Percentiles rank a stretch among this genome's conserved stretches.
Evolutionary conservation across 2,797 vertebrate genomes (phyloP).

Genomic region (Loriculus beryllinus): DNA sequence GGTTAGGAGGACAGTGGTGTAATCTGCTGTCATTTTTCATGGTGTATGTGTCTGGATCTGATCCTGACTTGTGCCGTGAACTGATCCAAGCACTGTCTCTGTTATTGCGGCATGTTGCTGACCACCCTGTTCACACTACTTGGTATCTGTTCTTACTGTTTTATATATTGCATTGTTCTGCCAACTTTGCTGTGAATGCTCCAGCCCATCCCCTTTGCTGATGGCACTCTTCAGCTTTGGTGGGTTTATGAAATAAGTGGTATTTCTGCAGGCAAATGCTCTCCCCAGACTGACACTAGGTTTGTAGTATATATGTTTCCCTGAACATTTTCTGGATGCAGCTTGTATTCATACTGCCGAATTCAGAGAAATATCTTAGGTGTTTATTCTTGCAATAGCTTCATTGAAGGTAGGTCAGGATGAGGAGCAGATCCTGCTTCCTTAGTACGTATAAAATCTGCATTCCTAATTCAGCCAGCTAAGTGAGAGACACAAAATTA

Average conservation of each 20-base stretch:
- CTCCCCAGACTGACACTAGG: not conserved
- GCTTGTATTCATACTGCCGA: not conserved
- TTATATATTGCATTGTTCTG: not conserved
- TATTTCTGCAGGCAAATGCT: not conserved
- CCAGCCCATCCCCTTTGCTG: not conserved
- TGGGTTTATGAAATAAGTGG: not conserved
- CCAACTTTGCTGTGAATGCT: not conserved
- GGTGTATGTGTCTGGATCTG: not conserved
- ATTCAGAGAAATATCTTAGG: not conserved
- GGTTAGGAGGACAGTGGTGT: not conserved
- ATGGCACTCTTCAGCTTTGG: not conserved
- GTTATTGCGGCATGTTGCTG: not conserved
- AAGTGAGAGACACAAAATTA: not conserved
- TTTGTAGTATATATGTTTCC: not conserved
- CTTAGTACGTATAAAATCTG: not conserved
- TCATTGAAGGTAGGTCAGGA: not conserved
- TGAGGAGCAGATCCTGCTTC: not conserved
- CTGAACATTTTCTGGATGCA: not conserved
- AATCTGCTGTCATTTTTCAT: fast-evolving
- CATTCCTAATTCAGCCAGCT: not conserved
- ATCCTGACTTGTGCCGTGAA: not conserved
- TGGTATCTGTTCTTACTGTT: not conserved
- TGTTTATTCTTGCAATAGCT: not conserved
- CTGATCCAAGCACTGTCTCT: not conserved
- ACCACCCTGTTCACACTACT: not conserved